Conservation (phyloP, 2,888 invertebrate species). For the Cephus spinipes region DNA sequence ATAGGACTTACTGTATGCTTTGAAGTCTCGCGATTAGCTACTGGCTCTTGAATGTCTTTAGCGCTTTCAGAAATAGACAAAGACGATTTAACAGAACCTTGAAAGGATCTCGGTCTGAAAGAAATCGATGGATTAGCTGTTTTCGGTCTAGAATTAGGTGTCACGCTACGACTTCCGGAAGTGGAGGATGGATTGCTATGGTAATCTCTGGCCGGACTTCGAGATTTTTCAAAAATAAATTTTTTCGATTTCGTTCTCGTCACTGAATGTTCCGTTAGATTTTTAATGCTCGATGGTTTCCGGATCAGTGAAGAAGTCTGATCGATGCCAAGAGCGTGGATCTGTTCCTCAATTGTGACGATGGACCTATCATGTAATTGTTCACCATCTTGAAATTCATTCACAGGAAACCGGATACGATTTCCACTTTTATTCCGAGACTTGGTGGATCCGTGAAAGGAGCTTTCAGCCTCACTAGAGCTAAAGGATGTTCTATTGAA, state of each 20-base stretch:
- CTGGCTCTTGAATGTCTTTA: background rate
- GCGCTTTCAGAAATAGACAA: background rate
- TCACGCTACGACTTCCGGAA: slow-evolving; percentile 8
- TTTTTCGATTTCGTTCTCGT: background rate
- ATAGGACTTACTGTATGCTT: background rate
- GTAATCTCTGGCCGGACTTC: background rate
- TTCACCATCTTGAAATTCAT: background rate
- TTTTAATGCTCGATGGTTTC: background rate
- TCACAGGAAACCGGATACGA: background rate
- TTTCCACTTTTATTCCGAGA: slow-evolving; percentile 24
- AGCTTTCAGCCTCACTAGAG: slow-evolving; percentile 39
- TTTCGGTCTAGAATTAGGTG: slow-evolving; percentile 11
- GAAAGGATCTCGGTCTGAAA: background rate
- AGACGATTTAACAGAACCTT: background rate
- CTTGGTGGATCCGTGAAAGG: slow-evolving; percentile 33
- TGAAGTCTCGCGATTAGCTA: background rate
- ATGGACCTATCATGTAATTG: background rate
- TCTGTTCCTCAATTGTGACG: background rate
- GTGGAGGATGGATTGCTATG: slow-evolving; percentile 14
- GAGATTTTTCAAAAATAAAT: background rate
- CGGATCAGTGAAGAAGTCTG: background rate
- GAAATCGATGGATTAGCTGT: slow-evolving; percentile 13
- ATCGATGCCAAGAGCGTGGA: background rate
- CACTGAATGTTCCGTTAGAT: background rate
- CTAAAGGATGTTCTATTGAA: slow-evolving; percentile 35